Percentiles rank a stretch among this genome's conserved stretches.
Evolutionary conservation across 2,113 vertebrate genomes (phyloP).

Genomic region (Lipophrys pholis): DNA sequence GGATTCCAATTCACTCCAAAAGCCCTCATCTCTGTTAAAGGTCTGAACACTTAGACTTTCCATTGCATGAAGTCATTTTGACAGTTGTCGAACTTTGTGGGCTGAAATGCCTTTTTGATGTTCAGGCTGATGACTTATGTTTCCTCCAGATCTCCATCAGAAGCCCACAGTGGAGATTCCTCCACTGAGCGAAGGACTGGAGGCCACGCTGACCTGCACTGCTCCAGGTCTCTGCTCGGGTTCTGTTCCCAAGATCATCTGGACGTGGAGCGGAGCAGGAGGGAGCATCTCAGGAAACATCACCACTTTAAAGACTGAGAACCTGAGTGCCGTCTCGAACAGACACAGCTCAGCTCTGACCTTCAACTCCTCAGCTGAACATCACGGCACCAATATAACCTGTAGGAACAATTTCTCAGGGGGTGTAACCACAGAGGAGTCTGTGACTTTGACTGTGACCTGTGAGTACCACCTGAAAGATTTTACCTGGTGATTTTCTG

Average conservation of each 20-base stretch:
- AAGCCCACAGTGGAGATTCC: constrained; percentile 51
- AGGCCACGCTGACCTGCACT: constrained; percentile 57
- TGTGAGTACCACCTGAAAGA: constrained; percentile 35
- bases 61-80: background rate
- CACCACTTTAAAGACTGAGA: background rate
- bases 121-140: too few relatives aligned
- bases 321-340: background rate
- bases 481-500: background rate
- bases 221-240: constrained; percentile 57
- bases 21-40: constrained; percentile 39
- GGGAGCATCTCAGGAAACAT: background rate
- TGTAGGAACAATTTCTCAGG: constrained; percentile 52
- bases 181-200: constrained; percentile 47
- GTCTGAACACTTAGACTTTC: constrained; percentile 25
- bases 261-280: constrained; percentile 35
- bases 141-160: constrained; percentile 38
- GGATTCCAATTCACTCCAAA: background rate
- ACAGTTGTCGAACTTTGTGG: background rate
- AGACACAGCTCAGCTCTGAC: constrained; percentile 45
- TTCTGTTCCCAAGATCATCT: constrained; percentile 45
- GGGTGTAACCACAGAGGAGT: background rate
- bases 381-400: constrained; percentile 21
- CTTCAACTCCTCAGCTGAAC: constrained; percentile 48
- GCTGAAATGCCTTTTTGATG: background rate
- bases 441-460: constrained; percentile 27